phyloP scores from a whole-genome alignment of 2,797 vertebrate species.

The Alauda arvensis region DNA sequence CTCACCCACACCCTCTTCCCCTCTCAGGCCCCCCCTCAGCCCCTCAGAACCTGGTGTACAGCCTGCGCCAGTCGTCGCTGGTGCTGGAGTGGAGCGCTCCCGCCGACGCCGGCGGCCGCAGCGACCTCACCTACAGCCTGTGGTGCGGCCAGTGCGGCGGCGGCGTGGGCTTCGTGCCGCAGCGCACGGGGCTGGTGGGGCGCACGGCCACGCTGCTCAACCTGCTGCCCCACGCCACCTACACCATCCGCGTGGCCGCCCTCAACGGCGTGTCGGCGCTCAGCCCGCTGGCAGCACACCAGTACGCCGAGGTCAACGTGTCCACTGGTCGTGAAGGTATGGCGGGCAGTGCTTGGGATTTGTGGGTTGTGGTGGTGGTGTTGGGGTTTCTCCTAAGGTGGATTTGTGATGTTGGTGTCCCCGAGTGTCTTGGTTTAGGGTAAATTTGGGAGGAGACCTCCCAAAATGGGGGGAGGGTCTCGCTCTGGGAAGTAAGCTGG shows the following conservation, averaged over 20 bases:
- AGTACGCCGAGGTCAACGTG: conserved; percentile 85
- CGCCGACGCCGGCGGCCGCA: conserved; percentile 80
- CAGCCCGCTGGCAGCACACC: conserved; percentile 74
- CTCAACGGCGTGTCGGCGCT: conserved; percentile 87
- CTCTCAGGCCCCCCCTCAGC: conserved; percentile 87
- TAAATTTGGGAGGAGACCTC: too few species aligned
- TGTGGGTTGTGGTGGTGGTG: too few species aligned
- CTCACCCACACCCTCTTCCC: too few species aligned
- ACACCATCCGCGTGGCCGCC: conserved; percentile 87
- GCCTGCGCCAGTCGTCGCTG: conserved; percentile 85
- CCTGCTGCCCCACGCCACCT: conserved; percentile 86
- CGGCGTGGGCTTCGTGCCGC: conserved; percentile 86
- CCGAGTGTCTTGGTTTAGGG: too few species aligned
- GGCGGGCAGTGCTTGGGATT: too few species aligned
- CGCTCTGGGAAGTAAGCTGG: too few species aligned
- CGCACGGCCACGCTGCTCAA: conserved; percentile 86
- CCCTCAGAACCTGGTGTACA: conserved; percentile 84
- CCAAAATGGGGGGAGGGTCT: too few species aligned
- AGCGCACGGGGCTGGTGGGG: conserved; percentile 85
- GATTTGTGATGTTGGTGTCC: too few species aligned
- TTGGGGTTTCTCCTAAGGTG: too few species aligned
- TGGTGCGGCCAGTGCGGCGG: conserved; percentile 83
- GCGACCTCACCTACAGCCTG: conserved; percentile 87
- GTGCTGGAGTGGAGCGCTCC: conserved; percentile 86
- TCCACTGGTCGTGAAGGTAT: conserved; percentile 79